These are phyloP conservation scores for Spialia ferax DNA, from an alignment of 2,888 invertebrate species.

Conservation along the genomic window DNA sequence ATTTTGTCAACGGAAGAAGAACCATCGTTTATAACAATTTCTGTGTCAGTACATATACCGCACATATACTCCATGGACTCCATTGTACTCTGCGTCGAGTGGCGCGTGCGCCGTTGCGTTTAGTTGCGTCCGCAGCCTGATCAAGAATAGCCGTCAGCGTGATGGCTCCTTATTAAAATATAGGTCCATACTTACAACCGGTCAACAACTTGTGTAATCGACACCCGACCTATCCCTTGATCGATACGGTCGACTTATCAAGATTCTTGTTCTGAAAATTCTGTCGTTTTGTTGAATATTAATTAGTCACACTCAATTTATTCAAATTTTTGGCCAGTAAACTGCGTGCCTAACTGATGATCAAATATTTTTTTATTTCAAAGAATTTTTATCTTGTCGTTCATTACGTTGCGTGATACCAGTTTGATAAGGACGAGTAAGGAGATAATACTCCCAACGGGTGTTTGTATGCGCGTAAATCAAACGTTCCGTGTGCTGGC, in stretches of 20 bases:
- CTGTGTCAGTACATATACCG: slow-evolving; percentile 65
- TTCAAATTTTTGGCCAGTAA: slow-evolving; percentile 12
- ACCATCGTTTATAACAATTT: slow-evolving; percentile 67
- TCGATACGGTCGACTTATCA: slow-evolving; percentile 15
- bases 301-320: not conserved
- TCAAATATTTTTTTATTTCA: slow-evolving; percentile 20
- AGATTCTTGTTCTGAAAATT: not conserved
- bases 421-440: slow-evolving; percentile 42
- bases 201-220: slow-evolving; percentile 47
- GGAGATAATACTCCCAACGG: slow-evolving; percentile 45
- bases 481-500: slow-evolving; percentile 40
- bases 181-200: slow-evolving; percentile 54
- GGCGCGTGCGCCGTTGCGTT: slow-evolving; percentile 77
- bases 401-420: slow-evolving; percentile 36
- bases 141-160: slow-evolving; percentile 78
- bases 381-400: slow-evolving; percentile 10
- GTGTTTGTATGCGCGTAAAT: slow-evolving; percentile 45
- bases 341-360: slow-evolving; percentile 22
- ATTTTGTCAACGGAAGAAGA: slow-evolving; percentile 74
- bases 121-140: slow-evolving; percentile 80
- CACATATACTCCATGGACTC: slow-evolving; percentile 57
- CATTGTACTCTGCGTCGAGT: slow-evolving; percentile 71
- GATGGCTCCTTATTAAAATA: slow-evolving; percentile 57
- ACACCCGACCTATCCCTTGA: slow-evolving; percentile 9
- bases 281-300: not conserved